Evolutionary conservation across 23 tunicate genomes (phyloP), one percentile per base, ranked within the genome.

Genomic region (Botrylloides violaceus): DNA sequence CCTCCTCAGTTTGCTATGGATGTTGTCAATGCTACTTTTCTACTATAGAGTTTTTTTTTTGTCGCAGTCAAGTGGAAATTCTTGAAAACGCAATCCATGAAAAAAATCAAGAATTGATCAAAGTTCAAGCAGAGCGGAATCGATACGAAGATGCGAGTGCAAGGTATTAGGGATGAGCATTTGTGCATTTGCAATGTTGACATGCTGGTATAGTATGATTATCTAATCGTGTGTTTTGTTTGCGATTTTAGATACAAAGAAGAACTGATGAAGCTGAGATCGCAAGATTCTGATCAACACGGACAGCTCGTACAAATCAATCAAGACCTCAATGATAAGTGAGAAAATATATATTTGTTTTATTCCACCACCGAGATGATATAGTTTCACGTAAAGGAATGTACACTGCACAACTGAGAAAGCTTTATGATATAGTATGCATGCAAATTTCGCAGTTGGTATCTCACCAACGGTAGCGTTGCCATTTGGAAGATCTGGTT

Each of bases 271-370:
- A 35, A 80, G 76, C 61, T 87, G 82, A 49, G 81, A 53, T 49
- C 84, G 76, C 82, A 80, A 77, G 66, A 80, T 75, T 20, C 76
- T 75, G 38, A 87, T 79, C 35, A 50, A 76, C 65, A 77, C 60
- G 32, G 71, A 30, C 34, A 75, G 76, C 35, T 78, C 1, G 72
- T 39, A 29, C 29, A 62, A 27, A 2, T 65, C 0, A 59, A 24
- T 26, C 58, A 87, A 34, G 79, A 80, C 49, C 64, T 87, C 29
- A 84, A 80, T 50, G 82, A 87, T 12, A 84, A 80, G 74, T 80
- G 37, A 31, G 56, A 20, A n/a, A n/a, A n/a, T n/a, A n/a, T n/a
- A n/a, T n/a, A n/a, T n/a, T n/a, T n/a, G n/a, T n/a, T n/a, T n/a
- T n/a, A n/a, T n/a, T n/a, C n/a, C n/a, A n/a, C n/a, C n/a, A n/a